phyloP scores from a whole-genome alignment of 2,888 invertebrate species.

The Coelopa pilipes region DNA sequence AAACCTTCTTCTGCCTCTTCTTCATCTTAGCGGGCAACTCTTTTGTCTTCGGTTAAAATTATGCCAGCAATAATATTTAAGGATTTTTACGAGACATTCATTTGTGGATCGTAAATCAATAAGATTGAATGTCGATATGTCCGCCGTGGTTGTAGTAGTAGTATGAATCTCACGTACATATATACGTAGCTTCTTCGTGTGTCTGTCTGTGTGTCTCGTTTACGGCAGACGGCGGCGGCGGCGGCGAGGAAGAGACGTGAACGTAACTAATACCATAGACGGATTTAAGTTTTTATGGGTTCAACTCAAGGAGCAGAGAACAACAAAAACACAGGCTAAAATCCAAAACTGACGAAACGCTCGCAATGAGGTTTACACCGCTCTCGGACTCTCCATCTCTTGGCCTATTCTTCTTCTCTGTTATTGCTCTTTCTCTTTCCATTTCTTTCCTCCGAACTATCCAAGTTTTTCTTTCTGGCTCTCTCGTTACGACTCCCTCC shows the following conservation, averaged over 20 bases:
- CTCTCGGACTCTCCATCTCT: too few relatives aligned
- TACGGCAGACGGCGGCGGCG: background rate
- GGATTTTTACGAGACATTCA: slow-evolving; percentile 37
- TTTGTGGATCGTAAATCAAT: slow-evolving; percentile 37
- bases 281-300: slow-evolving; percentile 24
- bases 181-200: too few relatives aligned
- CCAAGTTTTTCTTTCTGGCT: too few relatives aligned
- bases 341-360: slow-evolving; percentile 1
- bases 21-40: background rate
- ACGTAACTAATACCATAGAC: slow-evolving; percentile 9
- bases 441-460: too few relatives aligned
- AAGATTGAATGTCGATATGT: slow-evolving; percentile 37
- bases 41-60: slow-evolving; percentile 31
- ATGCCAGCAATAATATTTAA: slow-evolving; percentile 33
- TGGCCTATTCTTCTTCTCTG: too few relatives aligned
- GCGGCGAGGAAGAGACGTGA: background rate
- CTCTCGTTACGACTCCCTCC: too few relatives aligned
- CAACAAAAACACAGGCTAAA: background rate
- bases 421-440: too few relatives aligned
- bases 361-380: too few relatives aligned
- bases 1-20: background rate
- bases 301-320: background rate
- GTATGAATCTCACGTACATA: background rate
- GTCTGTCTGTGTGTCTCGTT: too few relatives aligned
- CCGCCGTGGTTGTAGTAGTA: too few relatives aligned